Evolutionary conservation across 2,113 vertebrate species (phyloP).

Genomic region (Eulemur macaco): DNA sequence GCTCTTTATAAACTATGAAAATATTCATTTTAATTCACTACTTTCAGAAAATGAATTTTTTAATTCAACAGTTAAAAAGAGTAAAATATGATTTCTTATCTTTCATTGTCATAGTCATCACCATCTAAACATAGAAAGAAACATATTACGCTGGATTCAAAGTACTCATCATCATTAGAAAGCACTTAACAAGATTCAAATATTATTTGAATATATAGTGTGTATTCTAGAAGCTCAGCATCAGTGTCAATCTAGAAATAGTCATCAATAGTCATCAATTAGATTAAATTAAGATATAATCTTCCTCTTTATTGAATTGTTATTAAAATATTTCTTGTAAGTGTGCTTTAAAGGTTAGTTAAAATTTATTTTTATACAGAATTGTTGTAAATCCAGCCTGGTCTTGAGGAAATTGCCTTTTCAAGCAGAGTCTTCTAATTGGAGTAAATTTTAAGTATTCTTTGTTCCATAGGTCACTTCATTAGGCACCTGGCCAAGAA

Average conservation of each 20-base stretch:
- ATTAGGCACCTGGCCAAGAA: background rate
- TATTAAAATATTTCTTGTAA: background rate
- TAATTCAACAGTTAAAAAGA: background rate
- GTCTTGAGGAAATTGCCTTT: background rate
- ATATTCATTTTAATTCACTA: background rate
- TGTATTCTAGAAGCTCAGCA: background rate
- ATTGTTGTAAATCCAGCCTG: background rate
- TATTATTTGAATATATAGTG: background rate
- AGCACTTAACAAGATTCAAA: conserved; percentile 26
- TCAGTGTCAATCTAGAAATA: background rate
- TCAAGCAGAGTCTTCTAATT: background rate
- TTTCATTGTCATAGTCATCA: background rate
- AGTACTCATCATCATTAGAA: background rate
- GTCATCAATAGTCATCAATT: background rate
- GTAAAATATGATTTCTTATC: background rate
- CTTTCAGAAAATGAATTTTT: background rate
- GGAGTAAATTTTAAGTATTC: background rate
- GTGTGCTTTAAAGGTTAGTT: background rate
- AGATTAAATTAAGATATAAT: background rate
- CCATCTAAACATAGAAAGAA: background rate
- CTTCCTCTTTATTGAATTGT: conserved; percentile 37
- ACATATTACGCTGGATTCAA: background rate
- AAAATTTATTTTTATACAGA: background rate
- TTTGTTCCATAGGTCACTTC: background rate
- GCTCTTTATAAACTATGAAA: background rate